phyloP scores from a whole-genome alignment of 1,140 invertebrate species.

The Caenorhabditis remanei region DNA sequence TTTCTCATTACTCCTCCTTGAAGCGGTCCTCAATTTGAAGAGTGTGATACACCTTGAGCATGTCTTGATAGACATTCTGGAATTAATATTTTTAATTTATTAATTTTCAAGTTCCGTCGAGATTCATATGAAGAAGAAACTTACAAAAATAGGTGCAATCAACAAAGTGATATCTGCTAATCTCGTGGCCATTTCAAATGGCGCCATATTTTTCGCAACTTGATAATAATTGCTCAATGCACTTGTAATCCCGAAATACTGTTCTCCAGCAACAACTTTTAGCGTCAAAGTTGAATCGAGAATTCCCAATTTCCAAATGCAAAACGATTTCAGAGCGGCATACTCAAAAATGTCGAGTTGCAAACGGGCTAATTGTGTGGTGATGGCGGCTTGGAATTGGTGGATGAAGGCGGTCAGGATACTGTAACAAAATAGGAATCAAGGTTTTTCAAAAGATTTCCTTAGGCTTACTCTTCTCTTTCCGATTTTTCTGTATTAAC shows the following conservation, averaged over 20 bases:
- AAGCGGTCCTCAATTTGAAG: conserved; percentile 41
- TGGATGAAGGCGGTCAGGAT: neutral
- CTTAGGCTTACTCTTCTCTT: neutral
- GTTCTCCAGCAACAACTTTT: conserved; percentile 13
- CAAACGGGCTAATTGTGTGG: neutral
- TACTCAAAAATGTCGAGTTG: conserved; percentile 1
- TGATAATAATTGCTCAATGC: conserved; percentile 34
- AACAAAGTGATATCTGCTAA: neutral
- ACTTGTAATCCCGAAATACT: neutral
- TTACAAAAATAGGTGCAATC: neutral
- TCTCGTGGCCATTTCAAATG: neutral
- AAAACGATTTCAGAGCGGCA: conserved; percentile 3
- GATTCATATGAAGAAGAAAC: neutral
- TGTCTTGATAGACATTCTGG: conserved; percentile 32
- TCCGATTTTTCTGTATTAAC: neutral
- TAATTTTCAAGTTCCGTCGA: too few relatives aligned
- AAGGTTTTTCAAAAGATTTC: too few relatives aligned
- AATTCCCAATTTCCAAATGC: conserved; percentile 15
- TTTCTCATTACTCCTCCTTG: neutral
- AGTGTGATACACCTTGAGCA: conserved; percentile 4
- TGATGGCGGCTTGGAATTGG: neutral
- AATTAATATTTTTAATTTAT: neutral
- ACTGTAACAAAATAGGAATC: neutral
- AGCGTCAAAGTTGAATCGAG: neutral
- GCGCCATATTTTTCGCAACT: neutral